Percentiles rank a stretch among this genome's conserved stretches.
phyloP scores from a whole-genome alignment of 1,140 invertebrate species.

The Penaeus japonicus region DNA sequence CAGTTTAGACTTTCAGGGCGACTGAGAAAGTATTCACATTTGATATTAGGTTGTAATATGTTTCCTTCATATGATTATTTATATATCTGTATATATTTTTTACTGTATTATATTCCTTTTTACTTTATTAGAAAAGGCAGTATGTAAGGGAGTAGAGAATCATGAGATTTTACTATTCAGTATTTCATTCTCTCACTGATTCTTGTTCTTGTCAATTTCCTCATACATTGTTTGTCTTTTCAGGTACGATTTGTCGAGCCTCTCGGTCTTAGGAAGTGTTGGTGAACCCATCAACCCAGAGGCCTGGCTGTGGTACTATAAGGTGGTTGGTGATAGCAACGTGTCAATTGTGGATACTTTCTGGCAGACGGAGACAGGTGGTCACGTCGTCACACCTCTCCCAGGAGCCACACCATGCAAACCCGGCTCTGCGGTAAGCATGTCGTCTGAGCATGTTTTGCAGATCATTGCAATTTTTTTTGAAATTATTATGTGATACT shows the following conservation, averaged over 20 bases:
- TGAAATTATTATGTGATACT: too few relatives aligned
- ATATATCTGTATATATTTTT: too few relatives aligned
- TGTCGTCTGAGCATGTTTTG: background rate
- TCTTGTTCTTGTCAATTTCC: background rate
- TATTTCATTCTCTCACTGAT: background rate
- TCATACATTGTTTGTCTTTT: background rate
- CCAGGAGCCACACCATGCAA: conserved; percentile 96
- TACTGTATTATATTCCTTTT: too few relatives aligned
- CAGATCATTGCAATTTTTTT: too few relatives aligned
- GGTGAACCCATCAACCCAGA: conserved; percentile 98
- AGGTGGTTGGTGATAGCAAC: conserved; percentile 66
- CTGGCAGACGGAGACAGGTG: conserved; percentile 99
- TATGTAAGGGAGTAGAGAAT: too few relatives aligned
- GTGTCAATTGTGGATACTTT: conserved; percentile 95
- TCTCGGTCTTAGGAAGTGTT: conserved; percentile 91
- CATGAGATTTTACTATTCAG: too few relatives aligned
- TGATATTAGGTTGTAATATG: too few relatives aligned
- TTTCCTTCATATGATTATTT: too few relatives aligned
- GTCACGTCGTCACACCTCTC: conserved; percentile 91
- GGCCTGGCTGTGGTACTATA: conserved; percentile 97
- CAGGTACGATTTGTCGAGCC: conserved; percentile 71
- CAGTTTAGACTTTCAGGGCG: too few relatives aligned
- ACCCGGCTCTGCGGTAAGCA: conserved; percentile 92
- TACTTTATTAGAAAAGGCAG: too few relatives aligned
- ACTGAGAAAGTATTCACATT: too few relatives aligned